Conservation (phyloP, 2,888 invertebrate species). For the Erannis defoliaria region DNA sequence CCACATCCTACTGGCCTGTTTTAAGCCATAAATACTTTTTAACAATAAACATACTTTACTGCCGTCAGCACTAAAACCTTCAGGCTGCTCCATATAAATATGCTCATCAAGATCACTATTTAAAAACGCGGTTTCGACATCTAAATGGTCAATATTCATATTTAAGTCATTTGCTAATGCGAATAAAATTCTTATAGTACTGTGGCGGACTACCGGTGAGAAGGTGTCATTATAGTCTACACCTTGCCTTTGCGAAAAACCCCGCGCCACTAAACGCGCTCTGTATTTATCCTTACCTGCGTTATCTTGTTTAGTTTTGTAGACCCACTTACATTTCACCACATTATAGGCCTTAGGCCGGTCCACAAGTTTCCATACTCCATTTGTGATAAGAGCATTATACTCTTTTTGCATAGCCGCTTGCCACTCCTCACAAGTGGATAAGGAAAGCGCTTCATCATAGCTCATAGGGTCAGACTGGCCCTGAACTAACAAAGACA, state of each 20-base stretch:
- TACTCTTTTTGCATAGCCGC: conserved; percentile 2
- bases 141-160: conserved; percentile 38
- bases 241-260: conserved; percentile 1
- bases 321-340: conserved; percentile 11
- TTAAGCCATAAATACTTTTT: too few species aligned
- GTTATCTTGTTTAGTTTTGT: not conserved
- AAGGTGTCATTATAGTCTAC: conserved; percentile 2
- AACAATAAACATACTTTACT: not conserved
- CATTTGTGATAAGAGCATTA: not conserved
- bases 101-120: too few species aligned
- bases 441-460: not conserved
- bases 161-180: conserved; percentile 11
- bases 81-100: too few species aligned
- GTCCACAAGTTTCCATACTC: conserved; percentile 6
- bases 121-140: conserved; percentile 42
- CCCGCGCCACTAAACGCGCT: conserved; percentile 2
- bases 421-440: not conserved
- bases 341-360: not conserved
- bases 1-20: too few species aligned
- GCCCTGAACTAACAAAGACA: not conserved
- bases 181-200: conserved; percentile 17
- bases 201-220: conserved; percentile 15
- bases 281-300: conserved; percentile 3
- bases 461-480: conserved; percentile 8
- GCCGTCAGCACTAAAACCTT: not conserved